A percentile compares a stretch with the other conserved stretches of the same genome.
phyloP scores from a whole-genome alignment of 2,113 vertebrate genomes.

The Cygnus atratus region DNA sequence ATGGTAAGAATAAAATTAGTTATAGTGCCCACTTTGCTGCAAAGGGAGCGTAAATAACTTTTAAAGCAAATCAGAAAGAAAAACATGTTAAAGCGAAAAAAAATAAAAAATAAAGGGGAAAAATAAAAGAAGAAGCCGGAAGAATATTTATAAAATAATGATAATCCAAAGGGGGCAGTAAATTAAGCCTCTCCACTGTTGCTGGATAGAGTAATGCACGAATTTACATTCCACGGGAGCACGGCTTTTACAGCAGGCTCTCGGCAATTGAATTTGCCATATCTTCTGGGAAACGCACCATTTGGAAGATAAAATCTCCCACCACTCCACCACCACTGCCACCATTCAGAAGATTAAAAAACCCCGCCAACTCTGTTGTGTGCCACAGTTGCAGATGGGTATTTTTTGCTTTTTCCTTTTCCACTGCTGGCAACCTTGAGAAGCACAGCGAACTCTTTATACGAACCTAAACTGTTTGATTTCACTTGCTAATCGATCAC shows the following conservation, averaged over 20 bases:
- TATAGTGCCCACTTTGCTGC: constrained; percentile 76
- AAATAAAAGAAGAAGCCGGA: not conserved
- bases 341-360: constrained; percentile 73
- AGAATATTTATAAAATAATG: constrained; percentile 64
- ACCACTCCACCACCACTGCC: constrained; percentile 54
- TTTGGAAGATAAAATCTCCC: constrained; percentile 74
- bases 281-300: constrained; percentile 71
- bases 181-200: constrained; percentile 70
- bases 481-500: not conserved
- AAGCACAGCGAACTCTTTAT: not conserved
- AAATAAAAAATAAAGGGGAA: not conserved
- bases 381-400: constrained; percentile 16
- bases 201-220: constrained; percentile 54
- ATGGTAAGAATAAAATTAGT: constrained; percentile 79
- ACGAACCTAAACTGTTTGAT: not conserved
- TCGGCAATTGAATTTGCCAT: constrained; percentile 59
- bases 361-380: constrained; percentile 70
- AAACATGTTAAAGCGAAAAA: constrained; percentile 8
- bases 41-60: constrained; percentile 80
- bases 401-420: constrained; percentile 30
- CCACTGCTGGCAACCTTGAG: not conserved
- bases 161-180: constrained; percentile 40
- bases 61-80: constrained; percentile 63
- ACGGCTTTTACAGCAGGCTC: constrained; percentile 53
- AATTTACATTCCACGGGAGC: constrained; percentile 63